These are phyloP conservation scores for Connochaetes taurinus DNA, from an alignment of 2,113 vertebrate genomes.

Conservation along the genomic window DNA sequence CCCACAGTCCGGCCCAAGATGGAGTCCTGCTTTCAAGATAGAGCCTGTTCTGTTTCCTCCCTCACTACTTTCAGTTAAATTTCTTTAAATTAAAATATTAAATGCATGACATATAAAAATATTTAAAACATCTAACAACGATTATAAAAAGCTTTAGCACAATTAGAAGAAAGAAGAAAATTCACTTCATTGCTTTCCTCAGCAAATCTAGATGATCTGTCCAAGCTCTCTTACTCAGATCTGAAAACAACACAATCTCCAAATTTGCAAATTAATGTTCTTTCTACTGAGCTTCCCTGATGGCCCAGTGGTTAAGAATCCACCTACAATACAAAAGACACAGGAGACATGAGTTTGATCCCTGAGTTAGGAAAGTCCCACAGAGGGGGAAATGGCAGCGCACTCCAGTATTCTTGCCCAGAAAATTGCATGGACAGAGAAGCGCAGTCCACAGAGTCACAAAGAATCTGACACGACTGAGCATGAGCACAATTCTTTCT, in stretches of 20 bases:
- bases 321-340: not conserved
- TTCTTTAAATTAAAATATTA: constrained; percentile 12
- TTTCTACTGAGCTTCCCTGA: not conserved
- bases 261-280: not conserved
- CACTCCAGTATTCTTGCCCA: not conserved
- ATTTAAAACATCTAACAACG: not conserved
- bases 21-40: not conserved
- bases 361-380: not conserved
- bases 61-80: not conserved
- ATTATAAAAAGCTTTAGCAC: not conserved
- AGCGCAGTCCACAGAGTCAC: not conserved
- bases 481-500: not conserved
- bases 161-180: not conserved
- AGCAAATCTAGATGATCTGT: not conserved
- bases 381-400: not conserved
- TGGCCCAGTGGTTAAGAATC: not conserved
- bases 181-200: not conserved
- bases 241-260: not conserved
- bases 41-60: not conserved
- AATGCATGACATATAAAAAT: not conserved
- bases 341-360: not conserved
- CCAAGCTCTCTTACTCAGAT: not conserved
- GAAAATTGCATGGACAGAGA: not conserved
- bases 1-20: not conserved
- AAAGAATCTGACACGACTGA: not conserved